Conservation (phyloP, 2,113 vertebrate genomes). For the Nipponia nippon region DNA sequence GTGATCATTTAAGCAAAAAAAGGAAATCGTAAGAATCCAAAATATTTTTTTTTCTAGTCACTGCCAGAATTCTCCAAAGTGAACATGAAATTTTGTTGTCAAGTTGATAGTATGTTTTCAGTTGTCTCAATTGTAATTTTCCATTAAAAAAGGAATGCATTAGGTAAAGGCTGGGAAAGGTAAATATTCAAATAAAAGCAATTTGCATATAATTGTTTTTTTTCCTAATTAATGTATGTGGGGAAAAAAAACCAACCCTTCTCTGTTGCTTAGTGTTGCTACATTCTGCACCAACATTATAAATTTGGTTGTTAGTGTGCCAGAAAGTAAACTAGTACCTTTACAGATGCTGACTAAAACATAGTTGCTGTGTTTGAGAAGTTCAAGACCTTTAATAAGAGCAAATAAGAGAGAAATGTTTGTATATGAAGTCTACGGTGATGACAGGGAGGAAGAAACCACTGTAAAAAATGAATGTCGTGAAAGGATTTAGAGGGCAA, state of each 20-base stretch:
- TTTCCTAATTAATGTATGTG: not conserved
- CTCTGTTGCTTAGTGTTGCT: not conserved
- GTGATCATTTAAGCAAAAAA: not conserved
- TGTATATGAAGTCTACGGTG: not conserved
- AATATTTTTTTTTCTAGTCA: not conserved
- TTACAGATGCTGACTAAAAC: not conserved
- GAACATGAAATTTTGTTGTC: not conserved
- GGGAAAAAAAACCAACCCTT: fast-evolving
- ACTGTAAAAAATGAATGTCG: not conserved
- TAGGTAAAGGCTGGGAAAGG: not conserved
- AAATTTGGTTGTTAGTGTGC: not conserved
- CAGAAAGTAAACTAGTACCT: not conserved
- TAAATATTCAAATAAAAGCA: not conserved
- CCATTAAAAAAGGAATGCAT: not conserved
- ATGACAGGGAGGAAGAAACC: not conserved
- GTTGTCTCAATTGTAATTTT: not conserved
- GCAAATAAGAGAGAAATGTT: not conserved
- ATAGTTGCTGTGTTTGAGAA: not conserved
- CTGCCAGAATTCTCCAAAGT: not conserved
- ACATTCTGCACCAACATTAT: not conserved
- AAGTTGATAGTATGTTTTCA: not conserved
- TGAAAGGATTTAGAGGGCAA: not conserved
- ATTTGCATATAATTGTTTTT: not conserved
- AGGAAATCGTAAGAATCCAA: not conserved
- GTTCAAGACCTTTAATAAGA: not conserved